These are phyloP conservation scores for Uria aalge DNA, from an alignment of 2,113 vertebrate species.

Conservation along the genomic window DNA sequence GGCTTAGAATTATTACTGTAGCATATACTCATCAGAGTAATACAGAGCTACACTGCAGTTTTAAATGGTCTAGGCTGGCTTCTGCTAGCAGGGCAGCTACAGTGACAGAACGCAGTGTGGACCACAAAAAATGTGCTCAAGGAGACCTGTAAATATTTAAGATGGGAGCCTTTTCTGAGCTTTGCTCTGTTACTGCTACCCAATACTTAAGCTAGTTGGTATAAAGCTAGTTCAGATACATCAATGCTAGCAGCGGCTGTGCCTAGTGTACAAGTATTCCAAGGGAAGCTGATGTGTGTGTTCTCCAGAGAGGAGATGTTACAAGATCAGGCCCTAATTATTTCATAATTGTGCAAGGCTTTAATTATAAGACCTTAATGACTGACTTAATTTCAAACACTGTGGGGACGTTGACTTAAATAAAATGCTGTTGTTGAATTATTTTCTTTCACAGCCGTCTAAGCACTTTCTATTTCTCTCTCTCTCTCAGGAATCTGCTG, in stretches of 20 bases:
- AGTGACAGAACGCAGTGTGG: not conserved
- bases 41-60: not conserved
- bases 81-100: not conserved
- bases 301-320: not conserved
- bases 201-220: not conserved
- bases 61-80: not conserved
- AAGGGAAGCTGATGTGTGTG: not conserved
- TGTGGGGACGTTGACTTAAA: not conserved
- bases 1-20: not conserved
- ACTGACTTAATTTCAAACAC: not conserved
- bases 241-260: not conserved
- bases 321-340: slow-evolving; percentile 10
- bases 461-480: not conserved
- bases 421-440: slow-evolving; percentile 9
- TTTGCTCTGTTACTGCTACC: not conserved
- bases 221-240: not conserved
- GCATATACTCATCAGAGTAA: not conserved
- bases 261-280: not conserved
- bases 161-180: not conserved
- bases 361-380: slow-evolving; percentile 31
- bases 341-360: slow-evolving; percentile 14
- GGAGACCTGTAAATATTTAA: not conserved
- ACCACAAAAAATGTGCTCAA: not conserved
- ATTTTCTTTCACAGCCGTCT: not conserved
- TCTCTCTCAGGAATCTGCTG: not conserved